Evolutionary conservation across 2,797 vertebrate species (phyloP).

Genomic region (Pogonophryne albipinna): DNA sequence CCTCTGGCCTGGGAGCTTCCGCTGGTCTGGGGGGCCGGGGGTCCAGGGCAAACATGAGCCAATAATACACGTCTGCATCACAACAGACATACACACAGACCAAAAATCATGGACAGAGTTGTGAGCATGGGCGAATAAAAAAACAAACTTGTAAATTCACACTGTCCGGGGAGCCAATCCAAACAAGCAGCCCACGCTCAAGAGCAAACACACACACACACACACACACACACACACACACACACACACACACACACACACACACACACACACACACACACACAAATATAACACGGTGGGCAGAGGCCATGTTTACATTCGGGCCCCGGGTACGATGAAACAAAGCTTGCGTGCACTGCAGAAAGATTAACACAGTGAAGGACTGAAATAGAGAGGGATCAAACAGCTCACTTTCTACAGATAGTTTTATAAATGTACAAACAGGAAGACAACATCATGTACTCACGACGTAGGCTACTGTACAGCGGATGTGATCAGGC

Average conservation of each 20-base stretch:
- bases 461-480: constrained; percentile 23
- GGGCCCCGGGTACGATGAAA: constrained; percentile 48
- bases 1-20: constrained; percentile 83
- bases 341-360: constrained; percentile 51
- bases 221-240: not conserved
- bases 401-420: constrained; percentile 54
- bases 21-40: constrained; percentile 66
- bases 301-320: constrained; percentile 69
- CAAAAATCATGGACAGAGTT: not conserved
- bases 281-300: constrained; percentile 22
- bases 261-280: constrained; percentile 15
- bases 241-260: constrained; percentile 31
- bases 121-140: constrained; percentile 30
- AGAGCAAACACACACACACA: constrained; percentile 41
- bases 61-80: constrained; percentile 59
- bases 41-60: constrained; percentile 72
- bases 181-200: constrained; percentile 65
- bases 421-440: constrained; percentile 57
- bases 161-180: constrained; percentile 54
- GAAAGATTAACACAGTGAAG: constrained; percentile 49
- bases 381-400: constrained; percentile 34
- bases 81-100: constrained; percentile 37
- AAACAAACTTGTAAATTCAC: constrained; percentile 56
- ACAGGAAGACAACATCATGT: constrained; percentile 59
- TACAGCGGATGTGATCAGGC: constrained; percentile 22